These are phyloP conservation scores for Patella depressa DNA, from an alignment of 2,888 invertebrate genomes.

Conservation along the genomic window DNA sequence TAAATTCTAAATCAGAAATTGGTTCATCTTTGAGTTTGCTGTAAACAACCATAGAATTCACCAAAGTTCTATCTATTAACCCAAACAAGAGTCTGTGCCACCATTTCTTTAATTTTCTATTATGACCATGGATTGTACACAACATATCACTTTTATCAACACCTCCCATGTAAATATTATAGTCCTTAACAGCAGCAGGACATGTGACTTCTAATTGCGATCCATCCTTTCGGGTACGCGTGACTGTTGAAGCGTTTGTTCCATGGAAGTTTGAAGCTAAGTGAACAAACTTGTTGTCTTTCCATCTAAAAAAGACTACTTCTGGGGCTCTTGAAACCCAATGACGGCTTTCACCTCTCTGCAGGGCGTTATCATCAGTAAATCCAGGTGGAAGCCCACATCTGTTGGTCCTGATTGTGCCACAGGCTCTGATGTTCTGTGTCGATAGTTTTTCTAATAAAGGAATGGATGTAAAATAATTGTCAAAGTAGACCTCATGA, in stretches of 20 bases:
- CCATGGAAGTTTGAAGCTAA: neutral
- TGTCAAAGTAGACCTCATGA: neutral
- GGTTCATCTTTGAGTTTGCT: neutral
- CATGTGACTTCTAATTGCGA: neutral
- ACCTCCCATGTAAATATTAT: neutral
- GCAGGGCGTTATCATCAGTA: neutral
- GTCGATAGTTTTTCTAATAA: neutral
- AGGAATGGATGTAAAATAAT: neutral
- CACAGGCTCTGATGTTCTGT: neutral
- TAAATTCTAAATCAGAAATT: neutral
- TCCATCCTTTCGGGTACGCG: neutral
- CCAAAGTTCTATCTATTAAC: neutral
- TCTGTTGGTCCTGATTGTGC: neutral
- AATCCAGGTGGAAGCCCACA: neutral
- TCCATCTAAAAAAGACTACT: neutral
- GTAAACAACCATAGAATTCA: neutral
- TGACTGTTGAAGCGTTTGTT: neutral
- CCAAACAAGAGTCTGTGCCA: neutral
- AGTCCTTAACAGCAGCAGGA: neutral
- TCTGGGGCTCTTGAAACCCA: neutral
- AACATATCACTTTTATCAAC: neutral
- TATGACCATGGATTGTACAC: neutral
- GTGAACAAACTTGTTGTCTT: neutral
- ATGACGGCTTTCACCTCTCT: neutral
- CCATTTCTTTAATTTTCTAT: neutral